Evolutionary conservation across 2,888 invertebrate species (phyloP), one percentile per base, ranked within the genome.

Genomic region (Andricus curvator): DNA sequence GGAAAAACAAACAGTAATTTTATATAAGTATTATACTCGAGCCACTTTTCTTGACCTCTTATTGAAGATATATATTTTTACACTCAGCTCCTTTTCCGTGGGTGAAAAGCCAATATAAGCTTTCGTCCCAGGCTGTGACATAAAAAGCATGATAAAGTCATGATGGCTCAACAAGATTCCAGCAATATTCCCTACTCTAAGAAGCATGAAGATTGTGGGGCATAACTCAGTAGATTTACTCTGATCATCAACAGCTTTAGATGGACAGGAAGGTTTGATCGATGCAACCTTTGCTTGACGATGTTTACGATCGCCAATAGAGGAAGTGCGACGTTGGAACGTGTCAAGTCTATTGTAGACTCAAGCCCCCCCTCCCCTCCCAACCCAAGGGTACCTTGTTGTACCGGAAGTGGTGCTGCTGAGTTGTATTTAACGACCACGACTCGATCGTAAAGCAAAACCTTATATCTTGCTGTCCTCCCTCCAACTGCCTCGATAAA

Each of bases 391-490:
- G 20, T 74, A 74, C 11, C 37, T 74, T 60, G 56, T 74, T 78
- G 66, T 79, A 70, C 74, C 22, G 77, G 65, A 77, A 48, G 77
- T 77, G 51, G 68, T 44, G 51, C n/a, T 62, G 44, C 62, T 78
- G 51, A 33, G 81, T 78, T 81, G 78, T 76, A 51, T 79, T 81
- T 81, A 81, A 81, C 81, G 81, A 81, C 62, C 68, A 70, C 17
- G 9, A 77, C 76, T 56, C 13, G 74, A 65, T 81, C 81, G 65
- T 79, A 81, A 81, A 79, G 74, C 77, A 81, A 79, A 74, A 74
- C 51, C 68, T 70, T 81, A 65, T 70, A 56, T 74, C 51, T 56
- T 33, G 17, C 17, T 17, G 25, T 64, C 13, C 56, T 68, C n/a
- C 74, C n/a, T 56, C 56, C 56, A n/a, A 22, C 67, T 67, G 67